Evolutionary conservation across 2,888 invertebrate species (phyloP).

Genomic region (Acanthopleura granulata): DNA sequence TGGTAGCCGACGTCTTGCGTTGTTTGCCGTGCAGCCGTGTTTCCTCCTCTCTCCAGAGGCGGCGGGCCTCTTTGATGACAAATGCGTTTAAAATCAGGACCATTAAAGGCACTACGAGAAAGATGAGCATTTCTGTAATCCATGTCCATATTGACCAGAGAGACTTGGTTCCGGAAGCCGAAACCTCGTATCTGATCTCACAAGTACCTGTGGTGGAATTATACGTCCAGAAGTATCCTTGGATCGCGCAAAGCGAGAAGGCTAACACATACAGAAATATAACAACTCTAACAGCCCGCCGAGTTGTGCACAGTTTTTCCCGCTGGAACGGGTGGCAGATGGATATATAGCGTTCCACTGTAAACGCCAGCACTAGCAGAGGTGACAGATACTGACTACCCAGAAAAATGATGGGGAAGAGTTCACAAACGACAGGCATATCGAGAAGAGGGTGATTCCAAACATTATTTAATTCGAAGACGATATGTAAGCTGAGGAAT

Average conservation of each 20-base stretch:
- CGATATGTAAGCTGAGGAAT: constrained; percentile 44
- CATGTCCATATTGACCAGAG: constrained; percentile 50
- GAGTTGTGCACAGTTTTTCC: constrained; percentile 40
- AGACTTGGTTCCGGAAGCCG: constrained; percentile 18
- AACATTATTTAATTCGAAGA: constrained; percentile 39
- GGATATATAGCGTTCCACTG: constrained; percentile 51
- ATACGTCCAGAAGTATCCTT: constrained; percentile 50
- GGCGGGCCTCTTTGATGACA: constrained; percentile 42
- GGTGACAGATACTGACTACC: constrained; percentile 49
- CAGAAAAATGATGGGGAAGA: constrained; percentile 43
- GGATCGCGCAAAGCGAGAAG: constrained; percentile 38
- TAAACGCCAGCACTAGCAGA: constrained; percentile 50
- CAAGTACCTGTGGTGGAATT: constrained; percentile 23
- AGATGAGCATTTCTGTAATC: constrained; percentile 49
- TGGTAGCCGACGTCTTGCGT: constrained; percentile 30
- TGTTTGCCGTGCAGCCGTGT: constrained; percentile 2
- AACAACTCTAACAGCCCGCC: constrained; percentile 39
- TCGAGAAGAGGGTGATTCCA: constrained; percentile 40
- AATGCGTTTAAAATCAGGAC: constrained; percentile 48
- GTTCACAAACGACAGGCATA: constrained; percentile 42
- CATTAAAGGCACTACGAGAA: constrained; percentile 44
- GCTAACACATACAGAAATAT: constrained; percentile 30
- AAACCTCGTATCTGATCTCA: constrained; percentile 26
- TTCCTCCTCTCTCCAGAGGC: constrained; percentile 19
- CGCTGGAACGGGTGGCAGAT: constrained; percentile 50